A percentile compares a stretch with the other conserved stretches of the same genome.
Evolutionary conservation across 2,888 invertebrate genomes (phyloP).

Genomic region (Eristalinus aeneus): DNA sequence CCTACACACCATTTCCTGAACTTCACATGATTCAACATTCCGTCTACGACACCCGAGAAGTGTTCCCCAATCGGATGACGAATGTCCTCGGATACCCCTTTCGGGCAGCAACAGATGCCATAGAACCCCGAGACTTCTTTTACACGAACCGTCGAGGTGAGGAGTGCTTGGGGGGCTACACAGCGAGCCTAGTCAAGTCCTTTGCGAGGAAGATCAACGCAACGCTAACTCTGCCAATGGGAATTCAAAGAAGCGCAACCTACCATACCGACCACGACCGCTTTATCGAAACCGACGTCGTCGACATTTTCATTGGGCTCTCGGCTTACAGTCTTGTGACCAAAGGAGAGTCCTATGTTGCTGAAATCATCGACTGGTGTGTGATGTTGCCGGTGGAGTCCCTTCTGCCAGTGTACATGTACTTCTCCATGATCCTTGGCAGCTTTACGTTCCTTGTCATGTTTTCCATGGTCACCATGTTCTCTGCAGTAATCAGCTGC

Average conservation of each 20-base stretch:
- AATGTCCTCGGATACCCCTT: neutral
- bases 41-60: neutral
- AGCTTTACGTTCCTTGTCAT: neutral
- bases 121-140: neutral
- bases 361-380: neutral
- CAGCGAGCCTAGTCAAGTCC: neutral
- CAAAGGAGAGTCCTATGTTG: neutral
- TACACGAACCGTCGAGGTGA: neutral
- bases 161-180: neutral
- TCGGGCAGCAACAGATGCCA: neutral
- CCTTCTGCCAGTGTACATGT: neutral
- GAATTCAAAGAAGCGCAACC: neutral
- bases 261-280: neutral
- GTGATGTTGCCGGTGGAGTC: slow-evolving; percentile 12
- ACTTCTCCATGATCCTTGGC: neutral
- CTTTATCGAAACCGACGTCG: neutral
- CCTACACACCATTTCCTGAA: neutral
- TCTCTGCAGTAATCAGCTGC: neutral
- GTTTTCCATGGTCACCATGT: neutral
- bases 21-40: neutral
- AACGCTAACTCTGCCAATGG: neutral
- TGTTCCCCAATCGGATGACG: slow-evolving; percentile 1
- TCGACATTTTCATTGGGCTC: neutral
- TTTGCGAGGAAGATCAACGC: neutral
- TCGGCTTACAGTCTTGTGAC: neutral